Evolutionary conservation across 2,797 vertebrate species (phyloP), one percentile per base, ranked within the genome.

Genomic region (Tragopan temminckii): DNA sequence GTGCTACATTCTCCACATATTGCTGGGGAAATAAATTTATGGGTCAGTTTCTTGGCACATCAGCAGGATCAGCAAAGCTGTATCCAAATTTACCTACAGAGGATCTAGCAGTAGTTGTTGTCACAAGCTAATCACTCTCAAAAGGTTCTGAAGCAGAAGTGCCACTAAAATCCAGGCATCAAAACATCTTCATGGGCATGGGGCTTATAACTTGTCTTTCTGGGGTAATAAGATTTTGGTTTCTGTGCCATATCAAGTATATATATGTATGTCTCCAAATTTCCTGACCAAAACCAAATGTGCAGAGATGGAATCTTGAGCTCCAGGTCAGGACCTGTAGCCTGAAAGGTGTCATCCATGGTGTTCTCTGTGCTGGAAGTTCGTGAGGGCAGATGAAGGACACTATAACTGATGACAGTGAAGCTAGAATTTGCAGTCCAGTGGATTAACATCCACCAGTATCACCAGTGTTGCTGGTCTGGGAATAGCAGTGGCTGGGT

Each of bases 231-330:
- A 40, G 52, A 70, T 19, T 50, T 36, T 23, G 9, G 0, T 67
- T 84, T 9, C 16, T 45, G 3, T 40, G 8, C 58, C 46, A 14
- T 61, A 6, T 36, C 15, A 10, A 48, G 61, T 45, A 53, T 33
- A 9, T 52, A 6, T 52, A 16, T 31, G 17, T n/a, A 7, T 5
- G 3, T 11, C 15, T 10, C 1, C 0, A 8, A 0, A 24, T 71
- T 35, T 62, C 38, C 14, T 66, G 75, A 36, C 17, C 19, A 23
- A 35, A 36, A 53, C 11, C 17, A 20, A 29, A 29, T 29, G 27
- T 17, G 16, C 29, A 17, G 14, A 52, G 15, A 8, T 64, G 45
- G 25, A 45, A 71, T 19, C 61, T 59, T 25, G 36, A 31, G 9
- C 16, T 31, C 42, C 42, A 45, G 3, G 31, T 64, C 31, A 45